Percentiles rank a stretch among this genome's conserved stretches.
Evolutionary conservation across 2,888 invertebrate genomes (phyloP).

Genomic region (Lucinisca nassula): DNA sequence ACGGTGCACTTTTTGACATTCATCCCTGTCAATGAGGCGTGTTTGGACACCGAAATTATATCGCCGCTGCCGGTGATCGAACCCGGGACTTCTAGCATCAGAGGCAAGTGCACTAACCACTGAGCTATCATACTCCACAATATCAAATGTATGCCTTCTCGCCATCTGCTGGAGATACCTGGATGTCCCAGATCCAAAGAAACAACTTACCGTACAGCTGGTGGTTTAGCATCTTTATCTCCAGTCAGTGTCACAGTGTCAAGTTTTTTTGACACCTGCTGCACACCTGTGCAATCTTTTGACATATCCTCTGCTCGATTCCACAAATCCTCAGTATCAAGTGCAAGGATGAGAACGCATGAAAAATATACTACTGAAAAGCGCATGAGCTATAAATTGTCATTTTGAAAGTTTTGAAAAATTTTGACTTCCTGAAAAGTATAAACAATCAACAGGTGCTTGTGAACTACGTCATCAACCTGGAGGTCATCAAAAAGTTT

Average conservation of each 20-base stretch:
- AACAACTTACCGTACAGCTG: not conserved
- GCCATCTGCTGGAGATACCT: no score
- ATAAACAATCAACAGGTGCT: not conserved
- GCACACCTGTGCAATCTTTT: slow-evolving; percentile 26
- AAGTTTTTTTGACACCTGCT: slow-evolving; percentile 51
- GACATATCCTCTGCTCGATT: not conserved
- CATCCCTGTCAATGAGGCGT: no score
- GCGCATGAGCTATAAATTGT: not conserved
- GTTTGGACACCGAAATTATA: no score
- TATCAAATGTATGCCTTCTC: no score
- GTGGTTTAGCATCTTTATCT: not conserved
- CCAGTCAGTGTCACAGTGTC: slow-evolving; percentile 39
- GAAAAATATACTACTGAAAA: not conserved
- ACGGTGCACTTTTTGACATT: no score
- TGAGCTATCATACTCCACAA: no score
- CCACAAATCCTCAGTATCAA: not conserved
- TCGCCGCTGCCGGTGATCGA: no score
- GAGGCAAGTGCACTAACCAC: no score
- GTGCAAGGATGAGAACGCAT: not conserved
- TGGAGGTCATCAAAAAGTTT: no score
- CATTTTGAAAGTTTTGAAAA: not conserved
- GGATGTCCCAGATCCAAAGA: no score
- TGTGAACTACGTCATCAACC: slow-evolving; percentile 2
- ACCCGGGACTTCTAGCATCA: no score
- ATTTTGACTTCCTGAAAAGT: not conserved